Base-by-base conservation (phyloP, 2,888 invertebrate genomes). In the Augochlorella aurata region DNA sequence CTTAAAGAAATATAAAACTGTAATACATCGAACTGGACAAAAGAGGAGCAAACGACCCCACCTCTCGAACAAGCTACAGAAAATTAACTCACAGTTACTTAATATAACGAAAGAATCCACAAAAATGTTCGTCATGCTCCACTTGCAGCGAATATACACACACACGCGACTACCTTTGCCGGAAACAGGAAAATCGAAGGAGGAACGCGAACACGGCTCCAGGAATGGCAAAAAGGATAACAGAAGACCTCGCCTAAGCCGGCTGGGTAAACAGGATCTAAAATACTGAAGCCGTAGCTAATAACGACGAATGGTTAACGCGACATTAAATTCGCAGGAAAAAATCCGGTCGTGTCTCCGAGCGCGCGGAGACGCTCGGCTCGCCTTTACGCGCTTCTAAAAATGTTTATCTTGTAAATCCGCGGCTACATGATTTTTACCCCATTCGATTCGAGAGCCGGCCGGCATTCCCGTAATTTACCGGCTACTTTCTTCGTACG, bases 391-490 rank as follows among this genome's bases (percentile, higher is more conserved):
- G 29, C n/a, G 16, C n/a, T 21, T 38, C 10, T 44, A 58, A 38
- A 58, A 49, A 58, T 29, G n/a, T 52, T 61, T n/a, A 66, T 66
- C 70, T 61, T 66, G 79, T 77, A 70, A 66, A 72, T 68, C 67
- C 24, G 24, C 50, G 61, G 47, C 77, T 69, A 52, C 79, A 54
- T 24, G 54, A 77, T 44, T 78, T 63, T 80, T 47, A 16, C 66
- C 38, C 66, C 52, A 58, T 73, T 63, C 68, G 68, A 54, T 73
- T 47, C 44, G 77, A 80, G 50, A 71, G 24, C 58, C 24, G 18
- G 52, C 66, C 49, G 50, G 50, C 45, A 61, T 21, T 47, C 61
- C 61, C 49, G n/a, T 47, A 47, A 81, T 79, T 74, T 74, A 70
- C 58, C 21, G 49, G 65, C n/a, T 65, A 63, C 61, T 67, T 74